Evolutionary conservation across 2,113 vertebrate genomes (phyloP).

Genomic region (Trematomus loennbergii): DNA sequence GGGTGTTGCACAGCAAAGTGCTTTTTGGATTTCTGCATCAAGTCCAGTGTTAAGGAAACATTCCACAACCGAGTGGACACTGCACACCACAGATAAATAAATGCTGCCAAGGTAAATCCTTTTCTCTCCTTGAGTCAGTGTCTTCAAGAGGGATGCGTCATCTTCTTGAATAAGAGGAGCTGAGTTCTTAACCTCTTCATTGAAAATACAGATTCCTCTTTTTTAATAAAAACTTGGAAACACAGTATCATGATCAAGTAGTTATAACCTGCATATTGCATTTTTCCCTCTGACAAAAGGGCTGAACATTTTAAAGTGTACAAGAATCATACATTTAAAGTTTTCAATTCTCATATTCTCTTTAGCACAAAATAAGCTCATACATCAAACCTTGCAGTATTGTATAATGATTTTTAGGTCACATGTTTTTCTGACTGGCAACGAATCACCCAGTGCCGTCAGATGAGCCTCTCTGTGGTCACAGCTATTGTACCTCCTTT

Average conservation of each 20-base stretch:
- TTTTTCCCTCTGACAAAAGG: slow-evolving; percentile 41
- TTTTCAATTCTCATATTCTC: slow-evolving; percentile 27
- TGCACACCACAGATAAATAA: slow-evolving; percentile 61
- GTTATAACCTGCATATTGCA: slow-evolving; percentile 67
- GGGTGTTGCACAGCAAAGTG: slow-evolving; percentile 61
- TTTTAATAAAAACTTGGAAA: slow-evolving; percentile 51
- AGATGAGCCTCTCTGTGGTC: slow-evolving; percentile 48
- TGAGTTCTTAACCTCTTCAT: slow-evolving; percentile 35
- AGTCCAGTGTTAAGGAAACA: slow-evolving; percentile 70
- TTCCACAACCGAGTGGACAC: slow-evolving; percentile 46
- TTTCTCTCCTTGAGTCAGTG: slow-evolving; percentile 53
- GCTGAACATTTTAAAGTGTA: slow-evolving; percentile 31
- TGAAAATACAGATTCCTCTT: slow-evolving; percentile 31
- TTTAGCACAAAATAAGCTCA: slow-evolving; percentile 58
- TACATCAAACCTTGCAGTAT: slow-evolving; percentile 29
- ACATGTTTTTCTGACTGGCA: slow-evolving; percentile 29
- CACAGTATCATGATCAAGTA: slow-evolving; percentile 63
- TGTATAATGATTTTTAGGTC: slow-evolving; percentile 39
- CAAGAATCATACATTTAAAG: slow-evolving; percentile 20
- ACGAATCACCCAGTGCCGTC: slow-evolving; percentile 44
- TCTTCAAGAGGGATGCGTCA: slow-evolving; percentile 50
- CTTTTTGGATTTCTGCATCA: slow-evolving; percentile 74
- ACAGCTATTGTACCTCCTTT: slow-evolving; percentile 60
- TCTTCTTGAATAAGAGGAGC: slow-evolving; percentile 53
- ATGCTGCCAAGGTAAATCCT: slow-evolving; percentile 48